phyloP scores from a whole-genome alignment of 2,888 invertebrate species.

The Metallyticus violacea region DNA sequence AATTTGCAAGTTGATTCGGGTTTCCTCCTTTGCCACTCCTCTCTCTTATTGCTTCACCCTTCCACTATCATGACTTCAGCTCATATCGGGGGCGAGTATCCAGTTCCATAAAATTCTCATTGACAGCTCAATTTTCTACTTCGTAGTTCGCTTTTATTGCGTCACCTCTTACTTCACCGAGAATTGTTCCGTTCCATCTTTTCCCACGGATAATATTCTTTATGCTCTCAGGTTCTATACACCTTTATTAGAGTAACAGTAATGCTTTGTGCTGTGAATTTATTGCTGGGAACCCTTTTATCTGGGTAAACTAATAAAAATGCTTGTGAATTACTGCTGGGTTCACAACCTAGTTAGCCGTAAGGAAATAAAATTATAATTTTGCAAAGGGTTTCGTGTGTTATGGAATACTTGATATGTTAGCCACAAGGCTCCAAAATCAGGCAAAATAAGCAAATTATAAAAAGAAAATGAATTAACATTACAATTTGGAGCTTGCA shows the following conservation, averaged over 20 bases:
- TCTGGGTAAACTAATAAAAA: not conserved
- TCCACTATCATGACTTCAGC: not conserved
- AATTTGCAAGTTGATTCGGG: not conserved
- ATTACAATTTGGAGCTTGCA: too few species aligned
- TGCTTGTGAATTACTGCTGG: not conserved
- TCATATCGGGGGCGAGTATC: not conserved
- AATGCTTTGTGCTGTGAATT: not conserved
- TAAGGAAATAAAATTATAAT: too few species aligned
- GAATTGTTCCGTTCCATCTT: too few species aligned
- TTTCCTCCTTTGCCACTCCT: too few species aligned
- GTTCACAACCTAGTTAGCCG: not conserved
- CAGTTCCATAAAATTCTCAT: not conserved
- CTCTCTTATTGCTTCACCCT: not conserved
- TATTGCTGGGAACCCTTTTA: not conserved
- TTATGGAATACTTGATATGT: too few species aligned
- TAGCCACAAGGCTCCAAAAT: too few species aligned
- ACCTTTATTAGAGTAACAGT: not conserved
- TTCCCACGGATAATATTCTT: too few species aligned
- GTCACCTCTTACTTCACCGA: not conserved
- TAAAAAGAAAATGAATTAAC: too few species aligned
- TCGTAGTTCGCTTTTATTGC: not conserved
- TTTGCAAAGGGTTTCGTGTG: too few species aligned
- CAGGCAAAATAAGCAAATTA: too few species aligned
- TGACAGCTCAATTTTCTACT: not conserved
- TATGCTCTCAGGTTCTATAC: too few species aligned